phyloP scores from a whole-genome alignment of 2,113 vertebrate species.

The Formicarius rufipectus region DNA sequence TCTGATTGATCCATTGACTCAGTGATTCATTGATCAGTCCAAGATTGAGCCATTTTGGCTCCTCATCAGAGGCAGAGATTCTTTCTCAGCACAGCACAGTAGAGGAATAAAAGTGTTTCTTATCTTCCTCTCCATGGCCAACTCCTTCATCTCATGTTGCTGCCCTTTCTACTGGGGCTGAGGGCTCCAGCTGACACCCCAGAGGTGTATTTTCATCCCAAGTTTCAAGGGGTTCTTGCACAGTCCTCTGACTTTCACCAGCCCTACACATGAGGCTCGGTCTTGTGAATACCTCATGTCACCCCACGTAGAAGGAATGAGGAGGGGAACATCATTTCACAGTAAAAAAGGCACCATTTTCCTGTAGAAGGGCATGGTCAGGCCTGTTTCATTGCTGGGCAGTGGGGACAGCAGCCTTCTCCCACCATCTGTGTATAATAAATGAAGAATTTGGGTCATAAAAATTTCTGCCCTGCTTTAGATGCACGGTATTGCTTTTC shows the following conservation, averaged over 20 bases:
- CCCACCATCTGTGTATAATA: constrained; percentile 73
- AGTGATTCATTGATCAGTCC: not conserved
- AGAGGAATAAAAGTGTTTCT: not conserved
- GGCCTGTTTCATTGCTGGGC: constrained; percentile 8
- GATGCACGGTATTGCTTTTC: constrained; percentile 74
- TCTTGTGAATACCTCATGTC: not conserved
- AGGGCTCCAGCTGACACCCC: not conserved
- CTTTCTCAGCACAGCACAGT: not conserved
- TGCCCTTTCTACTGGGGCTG: not conserved
- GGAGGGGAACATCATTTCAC: not conserved
- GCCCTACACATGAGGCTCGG: not conserved
- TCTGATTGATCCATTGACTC: not conserved
- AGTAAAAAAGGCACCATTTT: not conserved
- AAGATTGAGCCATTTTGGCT: not conserved
- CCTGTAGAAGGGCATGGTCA: not conserved
- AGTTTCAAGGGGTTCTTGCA: not conserved
- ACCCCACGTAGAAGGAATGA: rapidly evolving
- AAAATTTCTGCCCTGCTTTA: constrained; percentile 78
- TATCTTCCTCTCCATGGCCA: not conserved
- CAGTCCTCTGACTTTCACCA: not conserved
- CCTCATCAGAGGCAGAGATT: not conserved
- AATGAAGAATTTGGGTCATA: constrained; percentile 79
- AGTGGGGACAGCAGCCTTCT: constrained; percentile 64
- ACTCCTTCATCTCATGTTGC: not conserved
- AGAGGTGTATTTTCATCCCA: not conserved